Percentiles rank a stretch among this genome's conserved stretches.
Evolutionary conservation across 2,113 vertebrate genomes (phyloP).

Genomic region (Apeltes quadracus): DNA sequence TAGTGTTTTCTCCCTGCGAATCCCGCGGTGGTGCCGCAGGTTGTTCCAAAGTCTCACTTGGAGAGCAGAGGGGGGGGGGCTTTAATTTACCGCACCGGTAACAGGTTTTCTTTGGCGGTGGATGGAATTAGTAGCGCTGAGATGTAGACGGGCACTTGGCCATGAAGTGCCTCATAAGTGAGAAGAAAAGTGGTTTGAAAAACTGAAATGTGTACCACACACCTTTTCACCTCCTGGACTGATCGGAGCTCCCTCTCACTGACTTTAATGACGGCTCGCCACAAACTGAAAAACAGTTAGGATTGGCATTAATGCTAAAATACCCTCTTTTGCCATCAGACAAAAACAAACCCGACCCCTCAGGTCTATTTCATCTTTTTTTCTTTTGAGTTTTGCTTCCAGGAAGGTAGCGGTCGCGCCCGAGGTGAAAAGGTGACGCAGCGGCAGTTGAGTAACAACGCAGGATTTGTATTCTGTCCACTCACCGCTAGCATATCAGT

Average conservation of each 20-base stretch:
- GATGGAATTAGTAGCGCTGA: background rate
- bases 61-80: too few relatives aligned
- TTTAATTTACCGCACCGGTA: too few relatives aligned
- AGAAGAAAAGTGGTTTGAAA: background rate
- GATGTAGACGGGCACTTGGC: background rate
- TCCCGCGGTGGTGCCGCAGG: too few relatives aligned
- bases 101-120: background rate
- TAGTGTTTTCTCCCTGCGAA: too few relatives aligned
- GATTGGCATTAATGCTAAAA: background rate
- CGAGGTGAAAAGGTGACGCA: conserved; percentile 60
- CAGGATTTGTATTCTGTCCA: conserved; percentile 37
- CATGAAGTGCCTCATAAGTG: background rate
- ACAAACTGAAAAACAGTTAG: background rate
- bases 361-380: background rate
- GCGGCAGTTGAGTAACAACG: conserved; percentile 55
- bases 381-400: conserved; percentile 36
- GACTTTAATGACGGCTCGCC: background rate
- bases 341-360: background rate
- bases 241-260: background rate
- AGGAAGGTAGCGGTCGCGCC: conserved; percentile 62
- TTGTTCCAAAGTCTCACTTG: too few relatives aligned
- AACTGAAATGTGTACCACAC: background rate
- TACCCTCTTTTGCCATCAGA: background rate
- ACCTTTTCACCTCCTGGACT: background rate
- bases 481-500: conserved; percentile 27